Conservation (phyloP, 1,140 invertebrate genomes). For the Brachionus angularis region DNA sequence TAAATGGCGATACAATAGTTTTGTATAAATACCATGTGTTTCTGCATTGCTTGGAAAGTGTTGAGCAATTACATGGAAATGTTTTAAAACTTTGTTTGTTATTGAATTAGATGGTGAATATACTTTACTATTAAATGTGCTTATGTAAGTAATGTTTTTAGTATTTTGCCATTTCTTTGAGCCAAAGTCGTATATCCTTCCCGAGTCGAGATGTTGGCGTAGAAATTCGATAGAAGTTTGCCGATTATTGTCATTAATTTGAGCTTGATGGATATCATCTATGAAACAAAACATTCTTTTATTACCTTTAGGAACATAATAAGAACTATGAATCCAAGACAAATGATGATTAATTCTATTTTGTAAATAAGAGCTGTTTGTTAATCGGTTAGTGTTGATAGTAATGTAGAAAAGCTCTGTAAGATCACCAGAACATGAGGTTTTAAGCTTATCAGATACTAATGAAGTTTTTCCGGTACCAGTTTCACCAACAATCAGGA, state of each 20-base stretch:
- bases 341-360: constrained; percentile 53
- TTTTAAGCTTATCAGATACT: constrained; percentile 54
- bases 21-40: constrained; percentile 21
- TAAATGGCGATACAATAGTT: constrained; percentile 32
- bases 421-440: constrained; percentile 57
- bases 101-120: constrained; percentile 50
- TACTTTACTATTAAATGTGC: constrained; percentile 52
- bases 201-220: constrained; percentile 56
- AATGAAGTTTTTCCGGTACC: constrained; percentile 57
- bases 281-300: constrained; percentile 55
- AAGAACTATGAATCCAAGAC: constrained; percentile 57
- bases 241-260: constrained; percentile 46
- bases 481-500: constrained; percentile 55
- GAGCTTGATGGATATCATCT: constrained; percentile 56
- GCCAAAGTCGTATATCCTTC: constrained; percentile 53
- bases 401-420: constrained; percentile 55
- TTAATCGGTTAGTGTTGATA: constrained; percentile 55
- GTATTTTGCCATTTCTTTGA: constrained; percentile 54
- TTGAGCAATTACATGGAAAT: constrained; percentile 55
- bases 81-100: constrained; percentile 53
- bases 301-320: constrained; percentile 56
- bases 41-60: constrained; percentile 48
- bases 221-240: constrained; percentile 56
- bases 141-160: constrained; percentile 55
- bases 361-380: constrained; percentile 47